These are phyloP conservation scores for Galeopterus variegatus DNA, from an alignment of 2,113 vertebrate genomes.

Conservation along the genomic window DNA sequence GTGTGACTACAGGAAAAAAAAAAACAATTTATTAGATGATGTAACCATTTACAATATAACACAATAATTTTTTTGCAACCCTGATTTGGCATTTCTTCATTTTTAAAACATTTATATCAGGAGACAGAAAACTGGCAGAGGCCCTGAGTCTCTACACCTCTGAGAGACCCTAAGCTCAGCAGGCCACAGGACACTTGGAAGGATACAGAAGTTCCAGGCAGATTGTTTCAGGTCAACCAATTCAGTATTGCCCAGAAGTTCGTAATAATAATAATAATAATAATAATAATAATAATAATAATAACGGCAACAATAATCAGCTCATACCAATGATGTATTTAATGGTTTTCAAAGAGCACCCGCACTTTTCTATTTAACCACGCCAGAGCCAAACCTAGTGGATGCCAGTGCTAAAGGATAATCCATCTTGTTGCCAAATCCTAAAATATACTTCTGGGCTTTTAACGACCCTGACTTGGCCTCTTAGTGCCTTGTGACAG, in stretches of 20 bases:
- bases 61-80: neutral
- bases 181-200: neutral
- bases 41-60: conserved; percentile 62
- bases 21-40: conserved; percentile 62
- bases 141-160: neutral
- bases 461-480: neutral
- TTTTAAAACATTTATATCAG: neutral
- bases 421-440: neutral
- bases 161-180: neutral
- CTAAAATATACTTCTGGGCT: neutral
- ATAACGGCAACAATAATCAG: neutral
- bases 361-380: neutral
- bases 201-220: neutral
- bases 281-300: too few species aligned
- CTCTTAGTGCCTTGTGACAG: too few species aligned
- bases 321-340: neutral
- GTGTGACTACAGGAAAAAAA: neutral
- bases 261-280: too few species aligned
- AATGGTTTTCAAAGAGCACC: neutral
- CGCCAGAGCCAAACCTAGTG: neutral
- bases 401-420: neutral
- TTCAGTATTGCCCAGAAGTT: neutral
- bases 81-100: neutral
- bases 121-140: neutral
- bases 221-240: neutral